These are phyloP conservation scores for Triplophysa siluroides DNA, from an alignment of 2,113 vertebrate species.

Conservation along the genomic window DNA sequence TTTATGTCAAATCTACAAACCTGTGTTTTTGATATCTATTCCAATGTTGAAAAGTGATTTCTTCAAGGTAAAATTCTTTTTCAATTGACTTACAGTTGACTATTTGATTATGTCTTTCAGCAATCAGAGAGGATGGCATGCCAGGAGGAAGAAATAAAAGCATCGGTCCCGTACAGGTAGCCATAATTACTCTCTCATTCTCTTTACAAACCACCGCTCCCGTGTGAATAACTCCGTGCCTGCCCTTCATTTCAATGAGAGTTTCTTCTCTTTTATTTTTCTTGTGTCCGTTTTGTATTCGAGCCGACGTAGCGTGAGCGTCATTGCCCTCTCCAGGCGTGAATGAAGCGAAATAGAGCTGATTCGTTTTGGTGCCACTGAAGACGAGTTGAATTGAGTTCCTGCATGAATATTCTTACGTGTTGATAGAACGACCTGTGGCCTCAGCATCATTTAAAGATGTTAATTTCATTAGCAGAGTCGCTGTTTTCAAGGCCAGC, in stretches of 20 bases:
- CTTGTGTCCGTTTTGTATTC: neutral
- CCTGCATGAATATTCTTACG: neutral
- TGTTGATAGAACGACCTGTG: neutral
- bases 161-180: constrained; percentile 98
- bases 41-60: neutral
- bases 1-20: neutral
- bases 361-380: constrained; percentile 4
- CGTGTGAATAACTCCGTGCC: neutral
- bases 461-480: constrained; percentile 46
- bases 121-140: constrained; percentile 99
- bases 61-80: constrained; percentile 4
- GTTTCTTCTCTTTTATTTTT: neutral
- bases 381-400: neutral
- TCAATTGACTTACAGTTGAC: neutral
- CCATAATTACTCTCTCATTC: constrained; percentile 17
- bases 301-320: neutral
- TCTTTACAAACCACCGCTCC: neutral
- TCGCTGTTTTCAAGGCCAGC: constrained; percentile 46
- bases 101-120: constrained; percentile 63
- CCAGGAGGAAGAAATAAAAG: constrained; percentile 98
- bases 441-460: constrained; percentile 19
- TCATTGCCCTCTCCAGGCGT: neutral
- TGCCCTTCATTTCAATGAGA: neutral
- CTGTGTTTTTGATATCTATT: neutral
- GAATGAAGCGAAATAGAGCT: constrained; percentile 1